Evolutionary conservation across 1,140 invertebrate species (phyloP).

Genomic region (Sarcophaga peregrina): DNA sequence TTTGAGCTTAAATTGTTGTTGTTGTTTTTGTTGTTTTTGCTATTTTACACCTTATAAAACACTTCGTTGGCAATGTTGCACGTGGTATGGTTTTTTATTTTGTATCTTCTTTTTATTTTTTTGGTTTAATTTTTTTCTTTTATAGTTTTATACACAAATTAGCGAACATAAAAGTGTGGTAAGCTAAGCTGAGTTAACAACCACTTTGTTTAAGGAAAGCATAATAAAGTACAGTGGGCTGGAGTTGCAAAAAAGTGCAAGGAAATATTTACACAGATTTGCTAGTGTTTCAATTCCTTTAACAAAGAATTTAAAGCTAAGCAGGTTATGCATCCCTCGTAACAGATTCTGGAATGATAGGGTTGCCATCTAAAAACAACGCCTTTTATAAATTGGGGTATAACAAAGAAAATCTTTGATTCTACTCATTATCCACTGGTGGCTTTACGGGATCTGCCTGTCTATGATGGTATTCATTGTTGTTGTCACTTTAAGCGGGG

Average conservation of each 20-base stretch:
- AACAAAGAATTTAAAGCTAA: no score
- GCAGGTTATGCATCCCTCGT: no score
- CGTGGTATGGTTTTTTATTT: neutral
- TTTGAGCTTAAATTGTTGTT: neutral
- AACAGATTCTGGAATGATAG: no score
- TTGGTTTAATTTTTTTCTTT: neutral
- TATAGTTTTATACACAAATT: slow-evolving; percentile 41
- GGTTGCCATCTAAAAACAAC: no score
- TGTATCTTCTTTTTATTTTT: slow-evolving; percentile 39
- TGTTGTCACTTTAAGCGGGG: no score
- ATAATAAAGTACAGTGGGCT: neutral
- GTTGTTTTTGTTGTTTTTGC: neutral
- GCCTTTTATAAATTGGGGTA: no score
- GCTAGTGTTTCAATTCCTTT: no score
- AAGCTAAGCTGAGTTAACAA: slow-evolving; percentile 25
- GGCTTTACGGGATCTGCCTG: no score
- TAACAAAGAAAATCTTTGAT: no score
- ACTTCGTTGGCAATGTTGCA: neutral
- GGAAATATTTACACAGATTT: no score
- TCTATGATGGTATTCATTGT: no score
- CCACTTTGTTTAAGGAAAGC: slow-evolving; percentile 19
- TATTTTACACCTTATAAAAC: slow-evolving; percentile 24
- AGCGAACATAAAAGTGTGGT: slow-evolving; percentile 36
- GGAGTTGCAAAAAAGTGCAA: neutral
- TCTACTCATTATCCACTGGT: no score